Evolutionary conservation across 2,888 invertebrate genomes (phyloP).

Genomic region (Gastrophysa polygoni): DNA sequence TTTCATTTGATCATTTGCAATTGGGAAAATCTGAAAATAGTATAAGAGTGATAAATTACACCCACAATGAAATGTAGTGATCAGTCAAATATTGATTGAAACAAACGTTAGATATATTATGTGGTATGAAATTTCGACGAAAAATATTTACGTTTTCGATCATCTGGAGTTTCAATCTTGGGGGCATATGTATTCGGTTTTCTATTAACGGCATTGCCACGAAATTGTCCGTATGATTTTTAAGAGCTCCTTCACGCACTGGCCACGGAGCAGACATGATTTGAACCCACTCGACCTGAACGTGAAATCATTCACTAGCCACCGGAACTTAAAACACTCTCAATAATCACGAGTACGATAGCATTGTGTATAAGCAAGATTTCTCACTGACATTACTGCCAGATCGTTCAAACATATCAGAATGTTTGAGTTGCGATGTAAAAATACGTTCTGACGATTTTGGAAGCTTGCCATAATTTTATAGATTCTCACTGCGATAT

Average conservation of each 20-base stretch:
- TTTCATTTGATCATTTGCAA: too few relatives aligned
- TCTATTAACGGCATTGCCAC: slow-evolving; percentile 34
- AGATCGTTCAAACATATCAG: neutral
- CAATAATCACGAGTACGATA: neutral
- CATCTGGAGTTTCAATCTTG: slow-evolving; percentile 37
- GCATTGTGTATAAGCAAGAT: neutral
- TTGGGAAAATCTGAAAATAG: too few relatives aligned
- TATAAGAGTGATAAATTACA: too few relatives aligned
- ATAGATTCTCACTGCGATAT: neutral
- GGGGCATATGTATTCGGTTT: slow-evolving; percentile 35
- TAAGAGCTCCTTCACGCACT: slow-evolving; percentile 67
- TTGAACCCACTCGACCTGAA: neutral
- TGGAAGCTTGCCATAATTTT: slow-evolving; percentile 36
- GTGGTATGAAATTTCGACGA: neutral
- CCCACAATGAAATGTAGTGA: too few relatives aligned
- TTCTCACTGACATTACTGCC: neutral
- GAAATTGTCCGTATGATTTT: slow-evolving; percentile 57
- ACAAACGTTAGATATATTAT: neutral
- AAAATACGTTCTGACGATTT: slow-evolving; percentile 35
- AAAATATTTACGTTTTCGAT: slow-evolving; percentile 13
- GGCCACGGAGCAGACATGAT: slow-evolving; percentile 75
- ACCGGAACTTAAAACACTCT: neutral
- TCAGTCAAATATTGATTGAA: too few relatives aligned
- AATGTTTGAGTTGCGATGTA: slow-evolving; percentile 24
- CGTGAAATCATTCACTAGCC: neutral